Evolutionary conservation across 2,888 invertebrate genomes (phyloP), one percentile per base, ranked within the genome.

Genomic region (Amphipyra berbera): DNA sequence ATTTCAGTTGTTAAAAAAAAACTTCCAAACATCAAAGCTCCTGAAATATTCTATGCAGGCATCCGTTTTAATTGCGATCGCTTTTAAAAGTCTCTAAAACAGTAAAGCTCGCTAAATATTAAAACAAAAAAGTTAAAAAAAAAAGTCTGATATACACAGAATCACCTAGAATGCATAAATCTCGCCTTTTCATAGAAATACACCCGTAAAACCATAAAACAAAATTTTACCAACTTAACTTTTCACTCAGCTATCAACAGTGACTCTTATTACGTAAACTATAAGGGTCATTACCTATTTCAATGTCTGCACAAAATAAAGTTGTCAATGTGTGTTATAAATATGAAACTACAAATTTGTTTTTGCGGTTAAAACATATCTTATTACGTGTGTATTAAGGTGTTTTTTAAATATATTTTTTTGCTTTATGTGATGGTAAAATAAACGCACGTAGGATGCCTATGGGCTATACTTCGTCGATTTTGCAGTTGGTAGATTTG

Each of bases 131-230:
- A 33, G 33, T 33, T 33, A 50, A 68, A 64, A 73, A 70, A 59
- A 65, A 56, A 52, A n/a, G n/a, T n/a, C 45, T 52, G 63, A 72
- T 57, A 75, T 61, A 68, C 73, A 69, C 71, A 74, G 66, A 73
- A 75, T 73, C 68, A 78, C 75, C 78, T 77, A 66, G 61, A 71
- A 66, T 67, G 70, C 77, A 81, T 83, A 84, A 85, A 82, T 85
- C 81, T 81, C 70, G 13, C 60, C 68, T 80, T 79, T 59, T 54
- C 53, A 50, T 50, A 52, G 13, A 76, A 79, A 83, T 21, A 79
- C 69, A 77, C 81, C 70, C 76, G 77, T 77, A 82, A 79, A 77
- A 77, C n/a, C 71, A 82, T 83, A 81, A 82, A 81, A 82, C 78
- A 69, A 65, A 74, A 75, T 21, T 69, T 61, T 49, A 56, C 71